Evolutionary conservation across 1,140 invertebrate genomes (phyloP).

Genomic region (Centruroides sculpturatus): DNA sequence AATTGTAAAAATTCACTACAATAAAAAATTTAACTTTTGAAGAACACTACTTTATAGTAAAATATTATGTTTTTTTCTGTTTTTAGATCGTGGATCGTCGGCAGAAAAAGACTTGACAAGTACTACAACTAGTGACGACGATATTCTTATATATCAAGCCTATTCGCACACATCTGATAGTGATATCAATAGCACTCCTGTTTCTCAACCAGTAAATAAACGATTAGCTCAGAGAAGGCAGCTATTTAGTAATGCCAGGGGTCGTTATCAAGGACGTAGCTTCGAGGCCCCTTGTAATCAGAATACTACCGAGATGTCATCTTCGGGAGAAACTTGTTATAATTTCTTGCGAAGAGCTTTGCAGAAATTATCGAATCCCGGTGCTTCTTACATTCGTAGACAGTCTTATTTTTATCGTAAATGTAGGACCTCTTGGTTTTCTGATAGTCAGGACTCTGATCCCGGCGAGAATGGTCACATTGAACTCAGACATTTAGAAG

Average conservation of each 20-base stretch:
- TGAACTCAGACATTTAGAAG: slow-evolving; percentile 65
- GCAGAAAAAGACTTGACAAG: slow-evolving; percentile 44
- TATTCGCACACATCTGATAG: slow-evolving; percentile 48
- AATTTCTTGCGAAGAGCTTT: slow-evolving; percentile 78
- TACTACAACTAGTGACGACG: slow-evolving; percentile 41
- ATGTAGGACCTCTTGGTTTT: slow-evolving; percentile 14
- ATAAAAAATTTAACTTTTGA: too few relatives aligned
- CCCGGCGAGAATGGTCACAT: slow-evolving; percentile 50
- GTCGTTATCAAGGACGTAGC: background rate
- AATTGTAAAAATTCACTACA: too few relatives aligned
- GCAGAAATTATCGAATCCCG: slow-evolving; percentile 37
- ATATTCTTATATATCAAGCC: slow-evolving; percentile 45
- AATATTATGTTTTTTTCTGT: too few relatives aligned
- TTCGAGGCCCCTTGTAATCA: slow-evolving; percentile 2
- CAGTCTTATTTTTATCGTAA: slow-evolving; percentile 14
- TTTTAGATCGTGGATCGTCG: slow-evolving; percentile 36
- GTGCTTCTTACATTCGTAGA: background rate
- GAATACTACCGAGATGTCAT: slow-evolving; percentile 58
- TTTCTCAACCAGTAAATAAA: background rate
- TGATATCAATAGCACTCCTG: slow-evolving; percentile 29
- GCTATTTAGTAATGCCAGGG: background rate
- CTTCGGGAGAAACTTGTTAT: slow-evolving; percentile 84
- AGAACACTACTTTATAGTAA: too few relatives aligned
- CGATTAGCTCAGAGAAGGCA: background rate
- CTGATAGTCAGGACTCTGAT: slow-evolving; percentile 13